Evolutionary conservation across 2,888 invertebrate species (phyloP), one percentile per base, ranked within the genome.

Genomic region (Metellina segmentata): DNA sequence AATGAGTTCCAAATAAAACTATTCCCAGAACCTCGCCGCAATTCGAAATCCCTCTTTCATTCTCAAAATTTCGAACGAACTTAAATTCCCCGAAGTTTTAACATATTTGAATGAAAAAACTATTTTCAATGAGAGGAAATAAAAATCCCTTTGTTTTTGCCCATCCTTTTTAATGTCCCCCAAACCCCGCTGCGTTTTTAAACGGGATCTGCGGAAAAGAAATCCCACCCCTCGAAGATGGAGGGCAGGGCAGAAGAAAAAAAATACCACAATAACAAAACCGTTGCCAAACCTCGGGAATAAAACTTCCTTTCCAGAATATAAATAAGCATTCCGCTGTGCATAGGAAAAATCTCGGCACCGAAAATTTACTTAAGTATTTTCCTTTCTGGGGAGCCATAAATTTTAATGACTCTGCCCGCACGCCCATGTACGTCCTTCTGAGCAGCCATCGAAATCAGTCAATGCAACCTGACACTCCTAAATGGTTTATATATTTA

Each of bases 401-500:
- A 91, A 87, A 91, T 91, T 91, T 91, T 91, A 91, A 91, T 87
- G 91, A 91, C 78, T 78, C 91, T 69, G 19, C 78, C 49, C 72
- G 61, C 69, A n/a, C 19, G 34, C 8, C 53, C 6, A 34, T 78
- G 34, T 51, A 52, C 16, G 70, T 71, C 82, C 16, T 82, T 51
- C 52, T 51, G 11, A 51, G 8, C 49, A 52, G 34, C 34, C 11
- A 20, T 51, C 75, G 86, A 90, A 91, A 91, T 91, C 90, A 91
- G 90, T 91, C 90, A 91, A 81, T 74, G 86, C 77, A 51, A 20
- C 86, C n/a, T 91, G 90, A 91, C 90, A 91, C 85, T 79, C 90
- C 91, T 87, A 91, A 91, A 91, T 91, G 91, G 91, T 91, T 91
- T 91, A 87, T 91, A 87, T 91, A 91, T 91, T 91, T 91, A 91